Evolutionary conservation across 1,140 invertebrate genomes (phyloP), one percentile per base, ranked within the genome.

Genomic region (Tribolium castaneum): DNA sequence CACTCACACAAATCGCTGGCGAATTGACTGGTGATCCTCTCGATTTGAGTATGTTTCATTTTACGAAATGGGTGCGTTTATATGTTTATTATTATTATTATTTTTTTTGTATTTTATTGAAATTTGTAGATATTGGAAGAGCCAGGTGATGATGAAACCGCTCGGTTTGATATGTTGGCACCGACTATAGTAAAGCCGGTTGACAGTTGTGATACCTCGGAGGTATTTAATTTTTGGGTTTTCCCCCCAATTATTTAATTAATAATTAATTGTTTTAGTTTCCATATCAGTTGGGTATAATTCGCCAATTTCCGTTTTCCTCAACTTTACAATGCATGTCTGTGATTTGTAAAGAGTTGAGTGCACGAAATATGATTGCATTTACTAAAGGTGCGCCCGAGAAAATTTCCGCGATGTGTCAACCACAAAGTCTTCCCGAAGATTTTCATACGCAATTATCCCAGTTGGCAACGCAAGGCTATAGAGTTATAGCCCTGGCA

Each of bases 351-450:
- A 89, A 94, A 78, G 91, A 91, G 2, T 88, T 97, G 0, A 93
- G 90, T 25, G 92, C 91, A n/a, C 89, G 91, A 35, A 90, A 94
- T 83, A 96, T 96, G 90, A 91, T 94, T 78, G 90, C 96, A 4
- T 98, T 94, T 84, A 93, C 94, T 59, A 98, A 98, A 87, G 97
- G 97, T 6, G 95, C 96, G 19, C 97, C 97, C 0, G 97, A 98
- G 88, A 97, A 96, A 89, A 94, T 98, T 50, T 84, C 88, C 45
- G 56, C 73, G 76, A 88, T 90, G 87, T 90, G 89, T 80, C 84
- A 83, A 30, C 82, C 84, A 2, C 84, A 86, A 75, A 76, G 87
- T 82, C 87, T 94, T 22, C 93, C 93, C 16, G 82, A 87, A 3
- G 91, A 97, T 86, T 97, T 97, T 83, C 89, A 90, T 72, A 87